These are phyloP conservation scores for Drosophila serrata DNA, from an alignment of 1,140 invertebrate species.

Conservation along the genomic window DNA sequence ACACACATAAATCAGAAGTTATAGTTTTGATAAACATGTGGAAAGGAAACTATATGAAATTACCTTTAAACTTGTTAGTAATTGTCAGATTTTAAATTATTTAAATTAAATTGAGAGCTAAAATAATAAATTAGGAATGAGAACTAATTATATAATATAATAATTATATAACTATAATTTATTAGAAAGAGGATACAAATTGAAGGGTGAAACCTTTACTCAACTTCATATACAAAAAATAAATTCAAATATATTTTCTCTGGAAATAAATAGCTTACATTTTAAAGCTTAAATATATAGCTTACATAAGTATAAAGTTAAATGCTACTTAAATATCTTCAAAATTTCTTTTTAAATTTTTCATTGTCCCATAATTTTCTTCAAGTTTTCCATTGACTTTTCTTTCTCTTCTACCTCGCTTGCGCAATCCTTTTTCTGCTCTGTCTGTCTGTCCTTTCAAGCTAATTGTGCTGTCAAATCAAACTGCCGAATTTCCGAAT, in stretches of 20 bases:
- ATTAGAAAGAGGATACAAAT: background rate
- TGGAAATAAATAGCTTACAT: background rate
- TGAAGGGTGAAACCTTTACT: no score
- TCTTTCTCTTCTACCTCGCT: slow-evolving; percentile 9
- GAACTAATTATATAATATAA: no score
- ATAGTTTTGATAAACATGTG: background rate
- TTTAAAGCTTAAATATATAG: no score
- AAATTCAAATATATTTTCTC: no score
- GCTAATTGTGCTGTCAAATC: slow-evolving; percentile 69
- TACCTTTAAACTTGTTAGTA: background rate
- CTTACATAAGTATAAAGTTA: no score
- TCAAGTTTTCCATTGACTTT: background rate
- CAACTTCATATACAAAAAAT: no score
- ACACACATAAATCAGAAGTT: slow-evolving; percentile 4
- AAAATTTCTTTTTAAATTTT: background rate
- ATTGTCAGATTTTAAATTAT: background rate
- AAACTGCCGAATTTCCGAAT: slow-evolving; percentile 26
- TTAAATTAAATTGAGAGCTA: background rate
- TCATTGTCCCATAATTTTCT: background rate
- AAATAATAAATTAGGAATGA: background rate
- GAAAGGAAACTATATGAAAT: background rate
- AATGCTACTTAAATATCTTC: no score
- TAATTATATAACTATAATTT: no score
- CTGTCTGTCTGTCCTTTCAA: slow-evolving; percentile 38
- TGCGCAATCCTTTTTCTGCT: slow-evolving; percentile 37